Base-by-base conservation (phyloP, 2,797 vertebrate genomes). In the Spheniscus humboldti region DNA sequence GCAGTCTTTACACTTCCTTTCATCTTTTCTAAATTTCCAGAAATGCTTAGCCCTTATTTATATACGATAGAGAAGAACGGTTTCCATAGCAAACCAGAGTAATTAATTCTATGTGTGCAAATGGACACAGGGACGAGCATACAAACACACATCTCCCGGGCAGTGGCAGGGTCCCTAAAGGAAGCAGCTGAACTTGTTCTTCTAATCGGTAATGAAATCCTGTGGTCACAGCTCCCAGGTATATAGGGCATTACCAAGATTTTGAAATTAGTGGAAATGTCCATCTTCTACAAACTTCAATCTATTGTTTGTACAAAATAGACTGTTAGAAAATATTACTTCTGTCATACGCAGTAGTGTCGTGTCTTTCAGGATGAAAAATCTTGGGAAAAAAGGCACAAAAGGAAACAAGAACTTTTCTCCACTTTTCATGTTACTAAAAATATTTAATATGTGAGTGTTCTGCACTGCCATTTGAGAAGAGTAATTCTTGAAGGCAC, bases 81-180 rank as follows among this genome's bases (percentile, higher is more conserved):
- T 92, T 97, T 96, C 96, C 90, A 95, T 79, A 94, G 94, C 92
- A 97, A 98, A 97, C 56, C 82, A 85, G 48, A 93, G 43, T 39
- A 78, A 93, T 88, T 92, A 94, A 94, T 93, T 69, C 73, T 69
- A 4, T 31, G 16, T 91, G 72, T 75, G 69, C 86, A 86, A 90
- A 76, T 5, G 83, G 89, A 89, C 75, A 83, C 77, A 72, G 78
- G 88, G 84, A 93, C 22, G 72, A 96, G 41, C 33, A 6, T 22
- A 83, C 41, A 83, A 57, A 91, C 39, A 76, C 45, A 27, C 20
- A 55, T 22, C 77, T 81, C 57, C 88, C 14, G 13, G 91, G 63
- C 76, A 55, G 33, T 16, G 41, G 28, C 41, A 59, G 19, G 25
- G 63, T 64, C 92, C 50, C 78, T 45, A 82, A 86, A 69, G 43